A percentile compares a stretch with the other conserved stretches of the same genome.
Conservation (phyloP, 37 sponge, comb jelly and placozoan genomes). For the Halisarca cf. caerulea region DNA sequence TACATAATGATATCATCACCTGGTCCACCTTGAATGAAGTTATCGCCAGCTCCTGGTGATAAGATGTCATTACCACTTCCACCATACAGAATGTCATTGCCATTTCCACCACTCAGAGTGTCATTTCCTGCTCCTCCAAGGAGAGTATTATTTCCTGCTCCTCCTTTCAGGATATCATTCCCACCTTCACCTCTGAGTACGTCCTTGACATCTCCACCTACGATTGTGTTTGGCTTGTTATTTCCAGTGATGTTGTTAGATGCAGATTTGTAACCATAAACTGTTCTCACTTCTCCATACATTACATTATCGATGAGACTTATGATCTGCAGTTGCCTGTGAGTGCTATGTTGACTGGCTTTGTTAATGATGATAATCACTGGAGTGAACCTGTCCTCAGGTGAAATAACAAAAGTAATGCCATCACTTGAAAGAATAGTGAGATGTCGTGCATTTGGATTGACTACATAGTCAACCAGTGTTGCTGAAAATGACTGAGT, state of each 20-base stretch:
- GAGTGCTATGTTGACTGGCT: not conserved
- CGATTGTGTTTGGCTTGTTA: not conserved
- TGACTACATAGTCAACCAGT: not conserved
- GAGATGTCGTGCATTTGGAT: not conserved
- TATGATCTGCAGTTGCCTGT: not conserved
- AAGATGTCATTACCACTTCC: slow-evolving; percentile 26
- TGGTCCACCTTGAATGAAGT: slow-evolving; percentile 26
- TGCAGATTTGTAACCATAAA: slow-evolving; percentile 13
- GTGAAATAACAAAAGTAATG: not conserved
- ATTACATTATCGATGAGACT: not conserved
- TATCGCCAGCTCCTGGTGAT: slow-evolving; percentile 6
- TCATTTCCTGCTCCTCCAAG: not conserved
- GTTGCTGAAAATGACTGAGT: not conserved
- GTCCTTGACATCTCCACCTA: slow-evolving; percentile 31
- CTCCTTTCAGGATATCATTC: slow-evolving; percentile 35
- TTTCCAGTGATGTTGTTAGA: not conserved
- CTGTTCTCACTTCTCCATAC: slow-evolving; percentile 16
- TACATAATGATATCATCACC: slow-evolving; percentile 32
- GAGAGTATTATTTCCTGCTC: slow-evolving; percentile 26
- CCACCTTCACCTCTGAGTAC: slow-evolving; percentile 12
- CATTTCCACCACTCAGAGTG: slow-evolving; percentile 26
- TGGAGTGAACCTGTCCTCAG: not conserved
- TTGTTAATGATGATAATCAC: not conserved
- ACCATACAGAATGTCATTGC: slow-evolving; percentile 9
- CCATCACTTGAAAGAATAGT: not conserved